Evolutionary conservation across 2,797 vertebrate species (phyloP).

Genomic region (Apodemus agrarius): DNA sequence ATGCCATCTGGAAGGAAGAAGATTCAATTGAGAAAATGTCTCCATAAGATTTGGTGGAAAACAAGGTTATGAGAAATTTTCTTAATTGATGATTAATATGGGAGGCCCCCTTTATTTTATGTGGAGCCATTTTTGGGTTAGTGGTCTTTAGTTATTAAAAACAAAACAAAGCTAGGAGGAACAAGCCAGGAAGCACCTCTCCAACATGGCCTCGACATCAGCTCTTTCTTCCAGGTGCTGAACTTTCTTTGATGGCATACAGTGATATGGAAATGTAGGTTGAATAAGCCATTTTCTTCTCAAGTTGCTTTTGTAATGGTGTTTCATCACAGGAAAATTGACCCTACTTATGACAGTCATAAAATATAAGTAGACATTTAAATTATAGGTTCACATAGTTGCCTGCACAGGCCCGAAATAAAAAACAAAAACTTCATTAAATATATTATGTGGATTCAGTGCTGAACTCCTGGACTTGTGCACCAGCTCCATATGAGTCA

Average conservation of each 20-base stretch:
- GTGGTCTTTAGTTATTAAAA: background rate
- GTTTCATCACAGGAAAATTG: background rate
- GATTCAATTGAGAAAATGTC: background rate
- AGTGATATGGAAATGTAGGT: background rate
- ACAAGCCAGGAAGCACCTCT: background rate
- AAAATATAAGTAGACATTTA: background rate
- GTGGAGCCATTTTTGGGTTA: background rate
- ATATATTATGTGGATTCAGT: background rate
- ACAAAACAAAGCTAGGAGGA: background rate
- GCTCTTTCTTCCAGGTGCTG: background rate
- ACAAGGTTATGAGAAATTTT: background rate
- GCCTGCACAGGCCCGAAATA: accelerated
- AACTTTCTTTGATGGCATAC: background rate
- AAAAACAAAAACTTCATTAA: background rate
- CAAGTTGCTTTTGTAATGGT: background rate
- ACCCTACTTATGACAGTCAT: background rate
- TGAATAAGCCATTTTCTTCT: background rate
- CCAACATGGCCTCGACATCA: background rate
- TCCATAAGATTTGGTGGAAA: background rate
- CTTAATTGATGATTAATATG: background rate
- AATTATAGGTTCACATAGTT: background rate
- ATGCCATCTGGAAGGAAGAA: background rate
- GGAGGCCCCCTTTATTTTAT: background rate
- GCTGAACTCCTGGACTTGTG: background rate
- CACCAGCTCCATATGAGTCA: background rate